phyloP scores from a whole-genome alignment of 2,797 vertebrate species.

The Hypotaenidia okinawae region DNA sequence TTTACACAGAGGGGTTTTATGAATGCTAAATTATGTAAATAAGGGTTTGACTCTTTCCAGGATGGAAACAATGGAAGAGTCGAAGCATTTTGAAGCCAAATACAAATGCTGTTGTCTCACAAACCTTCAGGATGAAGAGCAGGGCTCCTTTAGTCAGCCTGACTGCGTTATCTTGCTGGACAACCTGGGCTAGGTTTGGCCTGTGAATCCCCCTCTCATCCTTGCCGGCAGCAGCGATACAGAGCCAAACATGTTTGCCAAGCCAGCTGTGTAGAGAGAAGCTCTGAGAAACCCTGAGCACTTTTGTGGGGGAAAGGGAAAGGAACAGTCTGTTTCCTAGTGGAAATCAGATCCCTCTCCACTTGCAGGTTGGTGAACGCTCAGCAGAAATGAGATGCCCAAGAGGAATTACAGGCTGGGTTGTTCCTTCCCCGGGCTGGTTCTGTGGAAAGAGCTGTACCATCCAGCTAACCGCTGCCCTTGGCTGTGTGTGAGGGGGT shows the following conservation, averaged over 20 bases:
- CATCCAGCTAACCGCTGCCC: background rate
- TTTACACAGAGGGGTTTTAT: background rate
- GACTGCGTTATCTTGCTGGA: background rate
- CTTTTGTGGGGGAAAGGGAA: background rate
- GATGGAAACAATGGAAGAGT: background rate
- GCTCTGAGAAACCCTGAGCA: background rate
- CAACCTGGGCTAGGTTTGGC: background rate
- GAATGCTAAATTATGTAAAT: background rate
- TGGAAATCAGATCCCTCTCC: background rate
- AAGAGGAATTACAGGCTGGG: background rate
- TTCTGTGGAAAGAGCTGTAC: background rate
- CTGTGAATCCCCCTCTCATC: background rate
- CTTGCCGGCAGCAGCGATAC: background rate
- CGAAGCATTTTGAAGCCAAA: background rate
- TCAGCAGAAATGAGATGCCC: background rate
- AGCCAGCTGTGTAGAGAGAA: fast-evolving
- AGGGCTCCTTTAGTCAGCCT: background rate
- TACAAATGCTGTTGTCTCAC: background rate
- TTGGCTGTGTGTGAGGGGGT: fast-evolving
- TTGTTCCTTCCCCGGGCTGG: background rate
- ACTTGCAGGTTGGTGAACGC: background rate
- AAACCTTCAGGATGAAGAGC: background rate
- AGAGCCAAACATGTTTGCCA: background rate
- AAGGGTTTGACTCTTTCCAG: background rate
- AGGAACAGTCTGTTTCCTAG: background rate